phyloP scores from a whole-genome alignment of 2,113 vertebrate species.

The Ranitomeya variabilis region DNA sequence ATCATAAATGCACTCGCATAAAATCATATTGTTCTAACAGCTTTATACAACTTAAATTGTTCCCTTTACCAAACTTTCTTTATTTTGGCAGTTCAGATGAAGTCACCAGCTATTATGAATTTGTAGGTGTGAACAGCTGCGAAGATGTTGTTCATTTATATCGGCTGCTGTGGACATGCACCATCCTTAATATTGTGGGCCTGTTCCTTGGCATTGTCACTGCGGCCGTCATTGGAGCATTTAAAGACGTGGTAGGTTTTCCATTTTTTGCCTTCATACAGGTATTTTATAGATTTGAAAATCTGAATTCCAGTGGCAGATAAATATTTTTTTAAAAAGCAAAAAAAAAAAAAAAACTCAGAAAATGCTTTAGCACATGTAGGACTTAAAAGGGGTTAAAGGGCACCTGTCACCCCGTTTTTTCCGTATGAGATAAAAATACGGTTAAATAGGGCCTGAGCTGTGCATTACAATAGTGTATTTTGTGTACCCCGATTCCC shows the following conservation, averaged over 20 bases:
- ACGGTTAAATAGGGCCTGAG: no score
- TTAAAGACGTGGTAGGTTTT: conserved; percentile 88
- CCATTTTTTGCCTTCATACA: not conserved
- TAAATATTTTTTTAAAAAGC: not conserved
- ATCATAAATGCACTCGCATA: not conserved
- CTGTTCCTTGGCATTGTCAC: conserved; percentile 87
- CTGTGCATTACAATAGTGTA: no score
- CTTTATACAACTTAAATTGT: not conserved
- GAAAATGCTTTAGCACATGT: no score
- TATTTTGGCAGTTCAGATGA: conserved; percentile 72
- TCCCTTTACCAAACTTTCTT: not conserved
- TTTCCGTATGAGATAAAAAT: no score
- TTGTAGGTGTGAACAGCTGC: conserved; percentile 83
- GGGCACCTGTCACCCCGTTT: no score
- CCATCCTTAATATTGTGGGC: conserved; percentile 82
- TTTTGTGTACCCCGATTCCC: no score
- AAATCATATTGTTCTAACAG: not conserved
- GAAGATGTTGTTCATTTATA: conserved; percentile 87
- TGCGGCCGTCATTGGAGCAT: conserved; percentile 88
- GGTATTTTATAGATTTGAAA: not conserved
- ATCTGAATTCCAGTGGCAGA: not conserved
- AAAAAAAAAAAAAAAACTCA: not conserved
- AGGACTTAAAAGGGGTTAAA: no score
- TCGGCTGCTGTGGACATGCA: conserved; percentile 87
- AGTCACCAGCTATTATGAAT: conserved; percentile 79